Conservation (phyloP, 2,888 invertebrate species). For the Melanotus villosus region DNA sequence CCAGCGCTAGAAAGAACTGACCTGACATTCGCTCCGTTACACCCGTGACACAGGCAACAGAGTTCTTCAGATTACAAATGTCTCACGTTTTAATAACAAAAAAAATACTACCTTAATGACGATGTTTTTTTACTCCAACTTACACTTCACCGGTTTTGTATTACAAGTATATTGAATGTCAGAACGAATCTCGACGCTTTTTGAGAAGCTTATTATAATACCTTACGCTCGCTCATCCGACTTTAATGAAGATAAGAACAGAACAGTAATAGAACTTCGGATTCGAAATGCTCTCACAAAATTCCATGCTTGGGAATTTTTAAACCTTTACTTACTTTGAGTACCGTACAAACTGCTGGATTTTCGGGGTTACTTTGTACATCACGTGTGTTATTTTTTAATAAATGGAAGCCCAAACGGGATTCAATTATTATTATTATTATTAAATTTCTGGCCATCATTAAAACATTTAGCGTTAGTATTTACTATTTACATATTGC, state of each 20-base stretch:
- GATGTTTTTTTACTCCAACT: conserved; percentile 33
- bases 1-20: conserved; percentile 30
- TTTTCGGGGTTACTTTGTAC: too few relatives aligned
- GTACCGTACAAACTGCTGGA: too few relatives aligned
- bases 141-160: conserved; percentile 42
- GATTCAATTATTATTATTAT: too few relatives aligned
- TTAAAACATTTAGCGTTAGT: too few relatives aligned
- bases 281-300: too few relatives aligned
- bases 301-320: too few relatives aligned
- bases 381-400: too few relatives aligned
- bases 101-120: conserved; percentile 42
- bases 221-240: conserved; percentile 29
- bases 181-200: conserved; percentile 30
- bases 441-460: too few relatives aligned
- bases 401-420: too few relatives aligned
- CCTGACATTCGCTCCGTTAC: conserved; percentile 38
- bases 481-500: too few relatives aligned
- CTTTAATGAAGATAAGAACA: conserved; percentile 21
- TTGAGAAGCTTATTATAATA: conserved; percentile 36
- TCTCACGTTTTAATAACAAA: conserved; percentile 34
- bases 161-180: conserved; percentile 39
- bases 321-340: too few relatives aligned
- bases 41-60: conserved; percentile 27
- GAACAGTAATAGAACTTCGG: too few relatives aligned
- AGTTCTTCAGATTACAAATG: conserved; percentile 42